Percentiles rank a stretch among this genome's conserved stretches.
phyloP scores from a whole-genome alignment of 2,113 vertebrate genomes.

The Pterocles orientalis region DNA sequence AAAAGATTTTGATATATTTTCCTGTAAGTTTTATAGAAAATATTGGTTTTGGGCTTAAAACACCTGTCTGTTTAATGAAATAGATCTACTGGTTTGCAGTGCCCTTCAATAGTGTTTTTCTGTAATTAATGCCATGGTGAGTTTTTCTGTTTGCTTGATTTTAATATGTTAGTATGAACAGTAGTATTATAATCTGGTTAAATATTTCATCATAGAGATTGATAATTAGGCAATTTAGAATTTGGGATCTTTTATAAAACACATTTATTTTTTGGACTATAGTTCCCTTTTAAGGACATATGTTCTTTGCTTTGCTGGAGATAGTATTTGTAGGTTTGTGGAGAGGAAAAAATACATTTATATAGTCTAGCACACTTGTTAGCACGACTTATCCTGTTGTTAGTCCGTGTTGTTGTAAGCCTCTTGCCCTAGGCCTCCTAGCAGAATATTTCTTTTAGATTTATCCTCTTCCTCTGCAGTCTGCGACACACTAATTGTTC shows the following conservation, averaged over 20 bases:
- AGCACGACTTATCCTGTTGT: not conserved
- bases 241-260: not conserved
- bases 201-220: not conserved
- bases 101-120: not conserved
- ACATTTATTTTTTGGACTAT: not conserved
- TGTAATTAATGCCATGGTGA: not conserved
- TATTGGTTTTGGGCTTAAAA: not conserved
- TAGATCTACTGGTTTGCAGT: not conserved
- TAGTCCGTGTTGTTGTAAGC: not conserved
- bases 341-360: not conserved
- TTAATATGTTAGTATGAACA: not conserved
- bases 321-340: not conserved
- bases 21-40: not conserved
- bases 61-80: not conserved
- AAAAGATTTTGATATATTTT: not conserved
- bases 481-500: not conserved
- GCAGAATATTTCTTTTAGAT: not conserved
- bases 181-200: not conserved
- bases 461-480: not conserved
- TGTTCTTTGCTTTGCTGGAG: not conserved
- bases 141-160: not conserved
- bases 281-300: not conserved
- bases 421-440: not conserved
- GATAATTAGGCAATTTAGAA: not conserved
- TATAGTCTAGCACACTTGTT: not conserved